Evolutionary conservation across 2,113 vertebrate species (phyloP), one percentile per base, ranked within the genome.

Genomic region (Anser cygnoides): DNA sequence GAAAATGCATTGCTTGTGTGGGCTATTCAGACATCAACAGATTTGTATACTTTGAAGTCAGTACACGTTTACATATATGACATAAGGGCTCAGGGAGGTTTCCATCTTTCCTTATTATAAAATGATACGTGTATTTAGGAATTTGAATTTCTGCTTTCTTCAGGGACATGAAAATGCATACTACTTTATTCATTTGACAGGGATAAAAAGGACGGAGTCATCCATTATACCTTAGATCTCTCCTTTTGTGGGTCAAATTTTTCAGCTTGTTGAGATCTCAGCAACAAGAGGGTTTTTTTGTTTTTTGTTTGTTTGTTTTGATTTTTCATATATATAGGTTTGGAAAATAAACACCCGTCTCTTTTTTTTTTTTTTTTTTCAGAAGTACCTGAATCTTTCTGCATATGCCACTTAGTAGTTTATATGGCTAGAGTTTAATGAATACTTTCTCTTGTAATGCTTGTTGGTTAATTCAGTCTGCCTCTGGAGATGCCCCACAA

Each of bases 381-480:
- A 33, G 10, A 78, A 81, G 5, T 20, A 4, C 13, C 9, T 7
- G 4, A 15, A 33, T 65, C 11, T 78, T 74, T 63, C 25, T 12
- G 1, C 3, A 4, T 7, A 31, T 4, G 0, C 1, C 6, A 43
- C 18, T 65, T 57, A 71, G 31, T 21, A 63, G 9, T 63, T 77
- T 25, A 2, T 1, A 1, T 12, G 20, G 72, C 65, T 44, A 23
- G 6, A 62, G 14, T 77, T 58, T 33, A 84, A 46, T 3, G 70
- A 63, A 8, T 65, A 68, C 29, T 59, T 54, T 65, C 22, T 62
- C 52, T 2, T 79, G 5, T 19, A 5, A 28, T 10, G 8, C 20
- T 43, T 44, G 4, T 35, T 72, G 31, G 2, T 71, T 68, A 44
- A 49, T 70, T 76, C 15, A 79, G 2, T 7, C 6, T 2, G 5